phyloP scores from a whole-genome alignment of 2,113 vertebrate genomes.

The Cyanoderma ruficeps region DNA sequence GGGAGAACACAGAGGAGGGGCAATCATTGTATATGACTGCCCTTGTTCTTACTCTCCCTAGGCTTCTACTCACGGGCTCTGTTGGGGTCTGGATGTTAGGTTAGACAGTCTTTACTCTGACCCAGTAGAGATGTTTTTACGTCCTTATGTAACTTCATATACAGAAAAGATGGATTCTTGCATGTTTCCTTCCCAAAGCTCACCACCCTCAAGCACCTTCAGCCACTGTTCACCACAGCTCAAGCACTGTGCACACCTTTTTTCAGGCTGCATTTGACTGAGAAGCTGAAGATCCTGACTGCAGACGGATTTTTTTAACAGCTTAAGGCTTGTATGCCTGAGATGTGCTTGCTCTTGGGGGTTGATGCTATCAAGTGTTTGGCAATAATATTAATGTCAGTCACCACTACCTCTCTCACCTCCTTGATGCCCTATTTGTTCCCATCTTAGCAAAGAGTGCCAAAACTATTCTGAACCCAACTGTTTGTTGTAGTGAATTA shows the following conservation, averaged over 20 bases:
- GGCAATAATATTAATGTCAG: neutral
- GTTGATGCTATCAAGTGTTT: neutral
- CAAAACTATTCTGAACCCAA: neutral
- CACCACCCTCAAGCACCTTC: neutral
- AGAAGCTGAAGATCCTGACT: neutral
- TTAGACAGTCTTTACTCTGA: neutral
- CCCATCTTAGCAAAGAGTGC: neutral
- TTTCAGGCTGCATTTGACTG: neutral
- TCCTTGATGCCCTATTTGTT: neutral
- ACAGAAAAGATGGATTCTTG: neutral
- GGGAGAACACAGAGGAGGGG: neutral
- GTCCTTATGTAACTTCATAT: neutral
- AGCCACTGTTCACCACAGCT: neutral
- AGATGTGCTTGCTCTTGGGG: rapidly evolving
- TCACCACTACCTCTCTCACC: neutral
- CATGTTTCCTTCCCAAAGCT: neutral
- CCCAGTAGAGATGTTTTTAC: neutral
- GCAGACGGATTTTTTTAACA: neutral
- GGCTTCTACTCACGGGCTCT: neutral
- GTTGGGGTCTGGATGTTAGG: neutral
- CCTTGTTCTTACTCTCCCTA: neutral
- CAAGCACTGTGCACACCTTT: neutral
- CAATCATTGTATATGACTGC: neutral
- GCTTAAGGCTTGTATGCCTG: neutral
- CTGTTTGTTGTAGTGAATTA: neutral